Evolutionary conservation across 2,888 invertebrate genomes (phyloP).

Genomic region (Arenicola marina): DNA sequence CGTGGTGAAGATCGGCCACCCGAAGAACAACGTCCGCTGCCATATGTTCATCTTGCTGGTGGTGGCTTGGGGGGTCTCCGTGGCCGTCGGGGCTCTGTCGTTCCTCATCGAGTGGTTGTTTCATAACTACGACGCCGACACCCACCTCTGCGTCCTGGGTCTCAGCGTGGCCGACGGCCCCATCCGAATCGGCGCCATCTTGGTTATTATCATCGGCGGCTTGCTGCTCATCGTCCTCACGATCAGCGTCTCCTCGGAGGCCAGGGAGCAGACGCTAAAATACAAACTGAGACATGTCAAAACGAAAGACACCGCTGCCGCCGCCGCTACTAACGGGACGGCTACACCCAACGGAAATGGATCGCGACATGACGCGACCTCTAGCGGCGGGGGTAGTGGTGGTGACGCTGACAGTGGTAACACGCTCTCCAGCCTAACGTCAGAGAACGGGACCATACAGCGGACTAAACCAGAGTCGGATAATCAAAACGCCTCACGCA

Average conservation of each 20-base stretch:
- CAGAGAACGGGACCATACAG: too few species aligned
- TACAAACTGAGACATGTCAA: not conserved
- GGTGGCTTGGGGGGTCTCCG: not conserved
- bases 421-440: not conserved
- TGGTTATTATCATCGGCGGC: not conserved
- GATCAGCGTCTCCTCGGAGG: not conserved
- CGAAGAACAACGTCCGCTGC: not conserved
- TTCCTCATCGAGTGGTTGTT: not conserved
- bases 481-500: not conserved
- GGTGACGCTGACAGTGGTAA: not conserved
- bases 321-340: not conserved
- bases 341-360: not conserved
- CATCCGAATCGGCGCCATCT: not conserved
- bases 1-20: not conserved
- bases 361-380: not conserved
- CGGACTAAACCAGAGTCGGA: too few species aligned
- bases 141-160: not conserved
- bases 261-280: conserved; percentile 2
- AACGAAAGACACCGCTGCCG: not conserved
- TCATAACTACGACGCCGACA: not conserved
- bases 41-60: not conserved
- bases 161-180: not conserved
- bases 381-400: not conserved
- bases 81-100: not conserved
- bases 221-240: not conserved